Base-by-base conservation (phyloP, 2,113 vertebrate species). In the Stictonetta naevosa region DNA sequence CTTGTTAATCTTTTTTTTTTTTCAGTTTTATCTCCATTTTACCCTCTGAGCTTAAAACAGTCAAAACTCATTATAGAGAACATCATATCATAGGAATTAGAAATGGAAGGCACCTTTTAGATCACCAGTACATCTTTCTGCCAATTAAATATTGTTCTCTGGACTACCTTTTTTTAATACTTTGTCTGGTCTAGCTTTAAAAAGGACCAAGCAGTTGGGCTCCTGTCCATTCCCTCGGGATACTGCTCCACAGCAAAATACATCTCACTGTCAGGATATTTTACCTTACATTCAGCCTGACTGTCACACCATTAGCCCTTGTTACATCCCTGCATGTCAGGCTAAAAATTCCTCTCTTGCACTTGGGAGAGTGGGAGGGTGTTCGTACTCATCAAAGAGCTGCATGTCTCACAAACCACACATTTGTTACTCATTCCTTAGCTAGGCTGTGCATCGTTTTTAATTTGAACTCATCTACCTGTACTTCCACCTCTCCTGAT, bases 381-480 rank as follows among this genome's bases (percentile, higher is more conserved):
- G 86, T 84, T 96, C 31, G 3, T 92, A 75, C 85, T 90, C 86
- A 90, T 72, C 85, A 84, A 89, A 95, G 86, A 1, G 1, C 58
- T 84, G 4, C 69, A 10, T 83, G 86, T 68, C 83, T 96, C 86
- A 96, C 90, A 95, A 92, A 90, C 90, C 79, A 93, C 88, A 93
- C 88, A 92, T 34, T 83, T 48, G 60, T 94, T 96, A 90, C 88
- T 96, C 96, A 97, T 82, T 68, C 92, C 58, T 29, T 68, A 96
- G 93, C 84, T 85, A 71, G 75, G 79, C 52, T 74, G 75, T 48
- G 79, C 80, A 56, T 13, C 33, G 0, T 18, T 72, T 90, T 22
- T 8, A 62, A 64, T 82, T 44, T 84, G 23, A 94, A 72, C 60
- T 82, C 73, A 19, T 64, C 83, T 86, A 95, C 90, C 95, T 93